Conservation (phyloP, 2,113 vertebrate genomes). For the Rhinoptilus africanus region DNA sequence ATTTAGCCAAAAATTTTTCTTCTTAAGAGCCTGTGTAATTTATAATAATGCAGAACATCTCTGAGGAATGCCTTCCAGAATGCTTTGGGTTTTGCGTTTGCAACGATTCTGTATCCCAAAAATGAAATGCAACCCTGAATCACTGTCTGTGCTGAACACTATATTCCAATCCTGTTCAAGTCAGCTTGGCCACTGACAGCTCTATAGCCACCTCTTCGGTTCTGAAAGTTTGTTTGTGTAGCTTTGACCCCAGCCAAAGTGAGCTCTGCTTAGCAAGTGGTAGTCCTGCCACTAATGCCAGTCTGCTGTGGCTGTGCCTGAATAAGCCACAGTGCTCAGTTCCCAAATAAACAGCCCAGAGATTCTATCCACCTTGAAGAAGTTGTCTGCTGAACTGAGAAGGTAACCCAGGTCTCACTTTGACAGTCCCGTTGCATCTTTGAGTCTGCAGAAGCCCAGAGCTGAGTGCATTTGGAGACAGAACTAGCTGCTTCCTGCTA, state of each 20-base stretch:
- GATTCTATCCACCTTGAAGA: neutral
- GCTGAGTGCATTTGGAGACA: neutral
- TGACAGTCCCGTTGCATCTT: neutral
- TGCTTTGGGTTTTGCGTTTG: neutral
- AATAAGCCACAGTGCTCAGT: neutral
- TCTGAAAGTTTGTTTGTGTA: neutral
- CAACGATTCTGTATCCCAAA: neutral
- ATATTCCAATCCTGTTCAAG: neutral
- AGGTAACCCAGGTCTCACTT: neutral
- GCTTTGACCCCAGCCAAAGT: neutral
- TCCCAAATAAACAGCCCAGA: neutral
- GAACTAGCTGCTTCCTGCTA: neutral
- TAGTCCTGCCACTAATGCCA: neutral
- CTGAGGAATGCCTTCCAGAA: neutral
- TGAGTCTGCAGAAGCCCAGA: neutral
- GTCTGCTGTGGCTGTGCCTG: neutral
- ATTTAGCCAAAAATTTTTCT: neutral
- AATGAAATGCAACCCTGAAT: accelerated
- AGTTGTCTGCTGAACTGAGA: neutral
- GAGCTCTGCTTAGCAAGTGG: neutral
- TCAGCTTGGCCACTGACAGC: neutral
- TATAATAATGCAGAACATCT: neutral
- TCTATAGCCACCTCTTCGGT: no score
- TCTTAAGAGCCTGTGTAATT: neutral
- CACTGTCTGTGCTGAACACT: neutral